Evolutionary conservation across 1,140 invertebrate genomes (phyloP).

Genomic region (Drusus annulatus): DNA sequence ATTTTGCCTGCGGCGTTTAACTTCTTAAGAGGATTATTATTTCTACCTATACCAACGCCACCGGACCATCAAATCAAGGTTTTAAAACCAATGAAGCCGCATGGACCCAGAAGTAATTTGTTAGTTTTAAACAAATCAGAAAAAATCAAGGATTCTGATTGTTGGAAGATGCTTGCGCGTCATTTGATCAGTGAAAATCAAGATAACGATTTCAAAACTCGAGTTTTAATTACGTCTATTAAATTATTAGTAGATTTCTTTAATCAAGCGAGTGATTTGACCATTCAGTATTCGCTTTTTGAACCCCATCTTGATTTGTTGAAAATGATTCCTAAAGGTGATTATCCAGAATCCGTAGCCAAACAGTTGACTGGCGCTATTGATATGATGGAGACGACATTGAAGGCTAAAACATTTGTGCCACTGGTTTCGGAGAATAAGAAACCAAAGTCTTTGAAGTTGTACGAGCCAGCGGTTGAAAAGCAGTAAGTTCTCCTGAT

Average conservation of each 20-base stretch:
- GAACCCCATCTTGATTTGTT: constrained; percentile 66
- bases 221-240: constrained; percentile 70
- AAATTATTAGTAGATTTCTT: constrained; percentile 75
- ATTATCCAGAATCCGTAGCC: constrained; percentile 76
- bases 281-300: constrained; percentile 68
- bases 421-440: constrained; percentile 71
- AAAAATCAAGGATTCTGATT: constrained; percentile 61
- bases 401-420: constrained; percentile 73
- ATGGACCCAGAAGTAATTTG: constrained; percentile 69
- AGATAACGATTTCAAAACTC: constrained; percentile 76
- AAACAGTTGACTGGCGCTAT: constrained; percentile 68
- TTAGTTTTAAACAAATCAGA: constrained; percentile 71
- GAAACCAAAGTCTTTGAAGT: constrained; percentile 83
- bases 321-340: constrained; percentile 69
- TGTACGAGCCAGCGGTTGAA: constrained; percentile 89
- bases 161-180: constrained; percentile 64
- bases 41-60: constrained; percentile 74
- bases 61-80: constrained; percentile 73
- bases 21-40: constrained; percentile 81
- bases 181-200: constrained; percentile 73
- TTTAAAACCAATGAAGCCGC: constrained; percentile 77
- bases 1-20: constrained; percentile 85
- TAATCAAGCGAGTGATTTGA: constrained; percentile 71
- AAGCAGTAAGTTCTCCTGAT: constrained; percentile 76
- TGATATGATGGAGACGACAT: constrained; percentile 67